A percentile compares a stretch with the other conserved stretches of the same genome.
phyloP scores from a whole-genome alignment of 2,113 vertebrate genomes.

The Paedocypris sp. region DNA sequence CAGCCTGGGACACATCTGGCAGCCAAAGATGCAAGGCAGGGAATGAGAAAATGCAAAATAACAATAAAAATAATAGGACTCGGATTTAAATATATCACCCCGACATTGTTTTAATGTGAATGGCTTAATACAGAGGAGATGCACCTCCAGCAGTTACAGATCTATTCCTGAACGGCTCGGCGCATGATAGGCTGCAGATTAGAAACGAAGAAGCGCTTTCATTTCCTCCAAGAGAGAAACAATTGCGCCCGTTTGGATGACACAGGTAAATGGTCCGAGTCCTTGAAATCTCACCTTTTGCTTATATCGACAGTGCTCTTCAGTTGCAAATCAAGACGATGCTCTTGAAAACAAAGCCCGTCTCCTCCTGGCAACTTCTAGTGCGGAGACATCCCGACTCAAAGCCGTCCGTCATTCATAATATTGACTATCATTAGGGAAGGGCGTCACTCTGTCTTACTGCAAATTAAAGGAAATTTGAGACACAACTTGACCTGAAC shows the following conservation, averaged over 20 bases:
- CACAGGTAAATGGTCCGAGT: constrained; percentile 46
- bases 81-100: constrained; percentile 69
- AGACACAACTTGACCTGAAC: constrained; percentile 85
- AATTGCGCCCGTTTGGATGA: constrained; percentile 42
- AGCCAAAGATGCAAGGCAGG: constrained; percentile 93
- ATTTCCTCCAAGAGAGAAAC: constrained; percentile 30
- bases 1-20: constrained; percentile 99
- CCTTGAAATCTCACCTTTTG: constrained; percentile 40
- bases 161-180: constrained; percentile 58
- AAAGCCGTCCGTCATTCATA: constrained; percentile 69
- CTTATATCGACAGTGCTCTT: constrained; percentile 42
- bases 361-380: constrained; percentile 40
- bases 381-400: constrained; percentile 47
- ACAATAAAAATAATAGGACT: constrained; percentile 79
- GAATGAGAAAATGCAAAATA: constrained; percentile 95
- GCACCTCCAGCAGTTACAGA: constrained; percentile 49
- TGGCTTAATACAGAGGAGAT: constrained; percentile 58
- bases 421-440: constrained; percentile 86
- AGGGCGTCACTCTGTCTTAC: constrained; percentile 93
- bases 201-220: constrained; percentile 41
- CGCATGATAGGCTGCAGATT: constrained; percentile 48
- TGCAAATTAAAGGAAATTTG: constrained; percentile 89
- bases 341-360: constrained; percentile 33
- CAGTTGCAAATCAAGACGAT: constrained; percentile 29
- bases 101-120: constrained; percentile 60